phyloP scores from a whole-genome alignment of 2,888 invertebrate genomes.

The Linnaemya tessellans region DNA sequence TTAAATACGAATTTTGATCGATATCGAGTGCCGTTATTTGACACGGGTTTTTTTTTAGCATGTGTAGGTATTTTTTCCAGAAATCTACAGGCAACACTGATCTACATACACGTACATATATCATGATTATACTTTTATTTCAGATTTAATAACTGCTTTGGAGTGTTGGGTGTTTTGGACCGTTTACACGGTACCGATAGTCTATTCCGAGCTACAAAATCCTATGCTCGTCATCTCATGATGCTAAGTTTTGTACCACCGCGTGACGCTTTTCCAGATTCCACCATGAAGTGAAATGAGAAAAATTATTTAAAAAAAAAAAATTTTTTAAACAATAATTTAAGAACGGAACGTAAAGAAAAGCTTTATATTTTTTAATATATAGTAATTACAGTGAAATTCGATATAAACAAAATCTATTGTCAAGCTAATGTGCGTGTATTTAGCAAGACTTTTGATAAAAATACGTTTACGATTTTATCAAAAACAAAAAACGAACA shows the following conservation, averaged over 20 bases:
- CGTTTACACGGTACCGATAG: slow-evolving; percentile 92
- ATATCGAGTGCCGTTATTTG: no score
- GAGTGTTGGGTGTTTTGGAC: slow-evolving; percentile 91
- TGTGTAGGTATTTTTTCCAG: no score
- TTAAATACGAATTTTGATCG: no score
- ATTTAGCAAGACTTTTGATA: slow-evolving; percentile 50
- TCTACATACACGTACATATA: not conserved
- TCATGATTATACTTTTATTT: not conserved
- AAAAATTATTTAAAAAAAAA: not conserved
- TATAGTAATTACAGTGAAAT: slow-evolving; percentile 1
- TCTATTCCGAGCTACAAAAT: slow-evolving; percentile 88
- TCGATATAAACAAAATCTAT: slow-evolving; percentile 19
- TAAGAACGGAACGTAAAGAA: slow-evolving; percentile 44
- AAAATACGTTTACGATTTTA: slow-evolving; percentile 51
- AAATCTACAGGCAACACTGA: no score
- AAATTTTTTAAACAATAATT: slow-evolving; percentile 27
- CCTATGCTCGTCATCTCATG: slow-evolving; percentile 89
- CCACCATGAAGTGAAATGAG: slow-evolving; percentile 77
- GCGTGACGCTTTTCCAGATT: slow-evolving; percentile 88
- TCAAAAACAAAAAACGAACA: slow-evolving; percentile 7
- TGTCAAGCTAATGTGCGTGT: slow-evolving; percentile 12
- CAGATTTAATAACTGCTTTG: slow-evolving; percentile 93
- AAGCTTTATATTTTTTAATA: slow-evolving; percentile 65
- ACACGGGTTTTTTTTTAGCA: no score
- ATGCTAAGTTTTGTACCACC: slow-evolving; percentile 88